A percentile compares a stretch with the other conserved stretches of the same genome.
These are phyloP conservation scores for Natator depressus DNA, from an alignment of 2,113 vertebrate genomes.

Conservation along the genomic window DNA sequence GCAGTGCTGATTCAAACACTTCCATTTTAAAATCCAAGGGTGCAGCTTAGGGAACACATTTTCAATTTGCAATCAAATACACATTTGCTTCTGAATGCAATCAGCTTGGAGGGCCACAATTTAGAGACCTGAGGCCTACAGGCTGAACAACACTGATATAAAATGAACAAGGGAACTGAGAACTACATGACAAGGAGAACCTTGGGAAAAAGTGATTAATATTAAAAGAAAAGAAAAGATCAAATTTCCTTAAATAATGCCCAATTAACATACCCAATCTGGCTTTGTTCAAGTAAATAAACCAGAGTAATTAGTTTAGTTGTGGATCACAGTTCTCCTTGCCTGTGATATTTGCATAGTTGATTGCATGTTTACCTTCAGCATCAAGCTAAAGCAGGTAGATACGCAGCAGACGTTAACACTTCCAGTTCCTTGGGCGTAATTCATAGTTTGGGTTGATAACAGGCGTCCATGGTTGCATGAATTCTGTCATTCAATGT, in stretches of 20 bases:
- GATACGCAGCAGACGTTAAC: neutral
- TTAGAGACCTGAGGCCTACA: rapidly evolving
- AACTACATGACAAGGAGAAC: neutral
- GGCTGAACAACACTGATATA: neutral
- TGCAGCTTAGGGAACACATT: neutral
- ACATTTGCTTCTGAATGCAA: neutral
- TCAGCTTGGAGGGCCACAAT: neutral
- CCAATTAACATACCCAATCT: neutral
- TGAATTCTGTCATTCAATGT: neutral
- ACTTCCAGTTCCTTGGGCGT: neutral
- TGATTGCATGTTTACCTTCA: slow-evolving; percentile 30
- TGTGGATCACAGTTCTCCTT: neutral
- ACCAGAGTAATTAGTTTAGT: slow-evolving; percentile 19
- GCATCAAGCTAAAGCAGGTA: slow-evolving; percentile 17
- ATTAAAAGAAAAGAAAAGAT: neutral
- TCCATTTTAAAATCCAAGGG: neutral
- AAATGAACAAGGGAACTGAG: neutral
- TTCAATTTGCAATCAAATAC: neutral
- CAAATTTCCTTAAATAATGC: neutral
- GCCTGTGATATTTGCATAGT: slow-evolving; percentile 36
- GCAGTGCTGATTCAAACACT: neutral
- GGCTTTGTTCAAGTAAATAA: slow-evolving; percentile 14
- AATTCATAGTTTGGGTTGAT: neutral
- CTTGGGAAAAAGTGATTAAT: neutral
- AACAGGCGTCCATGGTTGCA: neutral